Base-by-base conservation (phyloP, 1,140 invertebrate species). In the Olivierus martensii region DNA sequence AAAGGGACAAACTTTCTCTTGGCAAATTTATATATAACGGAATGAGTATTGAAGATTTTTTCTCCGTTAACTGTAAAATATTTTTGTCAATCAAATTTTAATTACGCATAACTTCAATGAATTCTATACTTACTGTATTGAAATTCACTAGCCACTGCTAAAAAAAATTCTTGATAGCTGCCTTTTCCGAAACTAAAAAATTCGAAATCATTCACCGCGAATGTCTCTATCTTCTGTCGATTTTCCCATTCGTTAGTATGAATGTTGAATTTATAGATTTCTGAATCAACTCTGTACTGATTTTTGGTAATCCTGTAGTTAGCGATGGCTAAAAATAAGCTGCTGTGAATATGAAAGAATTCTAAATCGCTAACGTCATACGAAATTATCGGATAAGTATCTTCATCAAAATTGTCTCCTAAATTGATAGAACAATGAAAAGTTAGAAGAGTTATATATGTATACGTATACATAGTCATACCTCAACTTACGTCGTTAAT, bases 221-320 rank as follows among this genome's bases (percentile, higher is more conserved):
- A 55, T 0, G 69, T 74, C 22, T 64, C 55, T 39, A 76, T 66
- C 54, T 66, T 67, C 61, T 75, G 74, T 58, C 68, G 65, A 2
- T 61, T 56, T 34, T 66, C 49, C 63, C 67, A 76, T 37, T 62
- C 58, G 21, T 63, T 60, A 35, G 58, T 53, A 45, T 69, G 58
- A 3, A 67, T 38, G 51, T 71, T 59, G 45, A 69, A 75, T 57
- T 66, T 67, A 38, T 70, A 68, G 28, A 75, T 70, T 60, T 71
- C 69, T 2, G 72, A 73, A 60, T 68, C 69, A 12, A 70, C 65
- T 39, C 65, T 60, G 12, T 61, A 50, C 39, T 59, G 59, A 69
- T 69, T 64, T 34, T 64, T 55, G 53, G 68, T 59, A 61, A 66
- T 63, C 59, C 64, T 59, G 55, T 65, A 63, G 61, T 74, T 73